Percentiles rank a stretch among this genome's conserved stretches.
phyloP scores from a whole-genome alignment of 1,140 invertebrate species.

The Manduca sexta region DNA sequence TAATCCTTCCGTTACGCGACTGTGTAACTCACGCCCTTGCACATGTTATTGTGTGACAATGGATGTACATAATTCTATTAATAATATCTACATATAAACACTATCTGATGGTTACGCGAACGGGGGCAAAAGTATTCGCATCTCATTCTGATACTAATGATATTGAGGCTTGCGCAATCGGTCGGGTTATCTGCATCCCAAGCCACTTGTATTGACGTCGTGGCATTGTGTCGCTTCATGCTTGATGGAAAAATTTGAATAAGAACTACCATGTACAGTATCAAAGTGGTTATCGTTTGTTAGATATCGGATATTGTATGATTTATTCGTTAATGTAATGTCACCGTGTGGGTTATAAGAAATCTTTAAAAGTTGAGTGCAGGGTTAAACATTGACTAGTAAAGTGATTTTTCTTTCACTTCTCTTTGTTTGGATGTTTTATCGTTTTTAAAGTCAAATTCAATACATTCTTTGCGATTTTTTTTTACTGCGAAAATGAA shows the following conservation, averaged over 20 bases:
- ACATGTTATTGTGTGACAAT: slow-evolving; percentile 12
- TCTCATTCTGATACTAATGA: slow-evolving; percentile 5
- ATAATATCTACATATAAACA: slow-evolving; percentile 16
- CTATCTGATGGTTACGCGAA: slow-evolving; percentile 22
- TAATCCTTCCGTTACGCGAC: neutral
- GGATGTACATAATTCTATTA: slow-evolving; percentile 28
- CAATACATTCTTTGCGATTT: too few species aligned
- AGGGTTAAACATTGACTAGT: too few species aligned
- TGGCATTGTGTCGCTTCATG: neutral
- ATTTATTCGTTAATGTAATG: too few species aligned
- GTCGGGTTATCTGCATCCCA: neutral
- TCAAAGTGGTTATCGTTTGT: too few species aligned
- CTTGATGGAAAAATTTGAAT: neutral
- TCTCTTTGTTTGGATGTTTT: too few species aligned
- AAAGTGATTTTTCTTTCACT: too few species aligned
- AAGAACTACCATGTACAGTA: too few species aligned
- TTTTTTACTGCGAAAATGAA: too few species aligned
- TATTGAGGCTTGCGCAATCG: neutral
- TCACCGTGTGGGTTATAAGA: too few species aligned
- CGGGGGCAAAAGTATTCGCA: slow-evolving; percentile 8
- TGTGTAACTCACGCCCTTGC: slow-evolving; percentile 2
- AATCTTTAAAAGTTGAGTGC: too few species aligned
- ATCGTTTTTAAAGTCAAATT: too few species aligned
- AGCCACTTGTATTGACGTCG: neutral
- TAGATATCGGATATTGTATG: too few species aligned